These are phyloP conservation scores for Oreortyx pictus DNA, from an alignment of 2,797 vertebrate genomes.

Conservation along the genomic window DNA sequence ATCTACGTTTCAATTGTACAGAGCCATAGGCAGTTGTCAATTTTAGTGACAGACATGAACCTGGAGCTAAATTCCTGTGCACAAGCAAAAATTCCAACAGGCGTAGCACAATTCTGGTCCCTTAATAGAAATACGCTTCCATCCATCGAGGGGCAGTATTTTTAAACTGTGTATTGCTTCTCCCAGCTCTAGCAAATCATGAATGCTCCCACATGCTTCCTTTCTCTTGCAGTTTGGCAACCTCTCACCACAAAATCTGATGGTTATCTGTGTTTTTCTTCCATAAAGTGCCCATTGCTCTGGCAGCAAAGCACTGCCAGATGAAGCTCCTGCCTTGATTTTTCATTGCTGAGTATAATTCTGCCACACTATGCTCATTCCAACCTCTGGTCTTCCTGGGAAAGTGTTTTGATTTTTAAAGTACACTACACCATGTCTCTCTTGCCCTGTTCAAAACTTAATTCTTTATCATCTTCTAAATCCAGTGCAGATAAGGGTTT, in stretches of 20 bases:
- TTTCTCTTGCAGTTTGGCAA: constrained; percentile 64
- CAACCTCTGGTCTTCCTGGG: neutral
- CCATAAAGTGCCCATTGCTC: neutral
- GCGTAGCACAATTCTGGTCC: constrained; percentile 78
- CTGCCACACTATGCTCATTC: neutral
- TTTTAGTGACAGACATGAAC: constrained; percentile 89
- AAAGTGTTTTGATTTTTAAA: neutral
- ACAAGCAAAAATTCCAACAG: constrained; percentile 87
- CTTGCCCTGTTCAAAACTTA: neutral
- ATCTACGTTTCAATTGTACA: constrained; percentile 93
- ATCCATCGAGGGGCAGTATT: constrained; percentile 78
- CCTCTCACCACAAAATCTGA: constrained; percentile 66
- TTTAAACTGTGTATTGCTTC: constrained; percentile 72
- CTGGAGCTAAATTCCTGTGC: constrained; percentile 86
- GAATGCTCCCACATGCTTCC: constrained; percentile 63
- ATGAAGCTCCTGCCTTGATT: neutral
- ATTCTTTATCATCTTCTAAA: neutral
- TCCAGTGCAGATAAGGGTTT: neutral
- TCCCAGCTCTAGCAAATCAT: constrained; percentile 70
- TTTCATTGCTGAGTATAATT: neutral
- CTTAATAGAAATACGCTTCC: constrained; percentile 83
- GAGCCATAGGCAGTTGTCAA: constrained; percentile 95
- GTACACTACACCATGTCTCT: neutral
- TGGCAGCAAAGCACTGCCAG: neutral
- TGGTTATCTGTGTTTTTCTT: neutral